Evolutionary conservation across 2,888 invertebrate genomes (phyloP), one percentile per base, ranked within the genome.

Genomic region (Hermaeophaga mercurialis): DNA sequence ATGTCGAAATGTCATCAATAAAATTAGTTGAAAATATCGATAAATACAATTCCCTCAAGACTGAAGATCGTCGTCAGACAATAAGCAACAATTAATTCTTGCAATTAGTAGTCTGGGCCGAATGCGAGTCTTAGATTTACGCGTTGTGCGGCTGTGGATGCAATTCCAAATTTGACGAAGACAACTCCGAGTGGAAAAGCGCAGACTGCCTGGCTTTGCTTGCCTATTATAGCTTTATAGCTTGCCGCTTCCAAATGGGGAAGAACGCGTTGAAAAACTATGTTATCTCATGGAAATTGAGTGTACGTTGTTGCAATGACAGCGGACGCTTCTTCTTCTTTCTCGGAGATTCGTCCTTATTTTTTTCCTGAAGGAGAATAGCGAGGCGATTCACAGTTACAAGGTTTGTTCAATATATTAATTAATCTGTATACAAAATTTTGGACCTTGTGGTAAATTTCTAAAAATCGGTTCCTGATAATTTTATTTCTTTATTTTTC

Each of bases 121-220:
- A 61, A 65, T 63, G 59, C 65, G 65, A 65, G 69, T 71, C 68
- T 72, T 24, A 73, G 74, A 74, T 76, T 75, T 76, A 76, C 74
- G 75, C 73, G 41, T 70, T 73, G 72, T 72, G 70, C 71, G 71
- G 72, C 71, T 67, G 70, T 65, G 70, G 70, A 73, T 69, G 70
- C 75, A 71, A 76, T 76, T 76, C 77, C 77, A 77, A 77, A 77
- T 77, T 76, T 76, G 77, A 76, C 71, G 73, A 75, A 74, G 75
- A 75, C 77, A 67, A 70, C 74, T 77, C 73, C 75, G 71, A 71
- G 71, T 73, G 73, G 75, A 75, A 74, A 73, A 74, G 74, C 73
- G 73, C 73, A 76, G 76, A 76, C 76, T 73, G 76, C 76, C 73
- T 76, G 76, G 74, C 76, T 75, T 75, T 75, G 73, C 70, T 74